These are phyloP conservation scores for Mamestra brassicae DNA, from an alignment of 2,888 invertebrate genomes.

Conservation along the genomic window DNA sequence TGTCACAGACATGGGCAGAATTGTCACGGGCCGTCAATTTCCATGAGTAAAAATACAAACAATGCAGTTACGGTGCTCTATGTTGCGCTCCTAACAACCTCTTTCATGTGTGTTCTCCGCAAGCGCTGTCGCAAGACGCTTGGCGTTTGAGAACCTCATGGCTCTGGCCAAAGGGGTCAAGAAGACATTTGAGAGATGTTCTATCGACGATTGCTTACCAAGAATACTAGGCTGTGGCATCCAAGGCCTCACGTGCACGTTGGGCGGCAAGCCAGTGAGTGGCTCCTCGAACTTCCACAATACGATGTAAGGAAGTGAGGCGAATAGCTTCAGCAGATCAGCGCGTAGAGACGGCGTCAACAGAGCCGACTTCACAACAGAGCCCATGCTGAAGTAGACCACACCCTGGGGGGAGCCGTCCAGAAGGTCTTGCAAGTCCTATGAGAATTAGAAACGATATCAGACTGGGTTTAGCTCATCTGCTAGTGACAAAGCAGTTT, in stretches of 20 bases:
- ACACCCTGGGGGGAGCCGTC: slow-evolving; percentile 78
- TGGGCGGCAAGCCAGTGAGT: slow-evolving; percentile 77
- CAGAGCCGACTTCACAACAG: slow-evolving; percentile 73
- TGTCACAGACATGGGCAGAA: too few relatives aligned
- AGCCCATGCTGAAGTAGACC: slow-evolving; percentile 85
- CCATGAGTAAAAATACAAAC: too few relatives aligned
- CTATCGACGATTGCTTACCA: slow-evolving; percentile 71
- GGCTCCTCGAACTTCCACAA: slow-evolving; percentile 89
- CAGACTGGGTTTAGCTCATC: neutral
- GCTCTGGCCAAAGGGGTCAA: neutral
- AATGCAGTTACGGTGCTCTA: too few relatives aligned
- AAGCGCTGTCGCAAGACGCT: too few relatives aligned
- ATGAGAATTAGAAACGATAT: neutral
- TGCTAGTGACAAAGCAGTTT: too few relatives aligned
- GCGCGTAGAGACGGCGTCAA: slow-evolving; percentile 67
- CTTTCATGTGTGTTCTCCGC: too few relatives aligned
- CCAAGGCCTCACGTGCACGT: slow-evolving; percentile 87
- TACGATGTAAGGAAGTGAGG: slow-evolving; percentile 79
- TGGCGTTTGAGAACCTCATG: neutral
- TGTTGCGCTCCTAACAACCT: too few relatives aligned
- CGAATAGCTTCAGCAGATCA: slow-evolving; percentile 71
- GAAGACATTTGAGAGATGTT: neutral
- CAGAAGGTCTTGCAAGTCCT: slow-evolving; percentile 81
- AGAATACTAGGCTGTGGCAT: slow-evolving; percentile 89
- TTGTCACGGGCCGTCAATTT: too few relatives aligned